These are phyloP conservation scores for Phalloptychus januarius DNA, from an alignment of 2,797 vertebrate genomes.

Conservation along the genomic window DNA sequence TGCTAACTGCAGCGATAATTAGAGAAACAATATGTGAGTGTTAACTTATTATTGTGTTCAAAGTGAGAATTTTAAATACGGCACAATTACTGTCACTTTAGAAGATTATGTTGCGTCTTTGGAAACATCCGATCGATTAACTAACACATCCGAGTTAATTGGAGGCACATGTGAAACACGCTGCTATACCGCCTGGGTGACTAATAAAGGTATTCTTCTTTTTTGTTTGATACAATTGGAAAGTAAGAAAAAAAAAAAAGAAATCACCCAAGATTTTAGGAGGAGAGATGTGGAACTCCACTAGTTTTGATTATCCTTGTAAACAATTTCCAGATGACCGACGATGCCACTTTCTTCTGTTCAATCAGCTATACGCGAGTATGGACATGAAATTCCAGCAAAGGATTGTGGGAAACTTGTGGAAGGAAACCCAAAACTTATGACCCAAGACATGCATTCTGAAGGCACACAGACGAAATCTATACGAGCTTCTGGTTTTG, in stretches of 20 bases:
- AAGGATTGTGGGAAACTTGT: no score
- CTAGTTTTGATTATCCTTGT: background rate
- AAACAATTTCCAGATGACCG: background rate
- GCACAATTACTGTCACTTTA: background rate
- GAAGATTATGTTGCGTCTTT: background rate
- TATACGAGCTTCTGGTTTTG: background rate
- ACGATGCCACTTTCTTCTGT: background rate
- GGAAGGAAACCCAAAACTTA: background rate
- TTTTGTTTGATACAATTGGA: no score
- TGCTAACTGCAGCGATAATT: background rate
- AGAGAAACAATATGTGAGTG: background rate
- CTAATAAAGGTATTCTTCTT: no score
- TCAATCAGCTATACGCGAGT: background rate
- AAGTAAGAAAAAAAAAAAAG: background rate
- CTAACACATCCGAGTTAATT: background rate
- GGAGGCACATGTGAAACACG: no score
- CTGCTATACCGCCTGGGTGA: no score
- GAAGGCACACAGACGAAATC: background rate
- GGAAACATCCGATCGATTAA: background rate
- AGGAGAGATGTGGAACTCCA: background rate
- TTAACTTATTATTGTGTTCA: background rate
- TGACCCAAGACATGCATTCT: background rate
- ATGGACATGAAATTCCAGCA: no score
- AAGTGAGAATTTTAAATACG: background rate
- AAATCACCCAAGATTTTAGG: background rate